Percentiles rank a stretch among this genome's conserved stretches.
These are phyloP conservation scores for Gymnoscopelus braueri DNA, from an alignment of 2,797 vertebrate species.

Conservation along the genomic window DNA sequence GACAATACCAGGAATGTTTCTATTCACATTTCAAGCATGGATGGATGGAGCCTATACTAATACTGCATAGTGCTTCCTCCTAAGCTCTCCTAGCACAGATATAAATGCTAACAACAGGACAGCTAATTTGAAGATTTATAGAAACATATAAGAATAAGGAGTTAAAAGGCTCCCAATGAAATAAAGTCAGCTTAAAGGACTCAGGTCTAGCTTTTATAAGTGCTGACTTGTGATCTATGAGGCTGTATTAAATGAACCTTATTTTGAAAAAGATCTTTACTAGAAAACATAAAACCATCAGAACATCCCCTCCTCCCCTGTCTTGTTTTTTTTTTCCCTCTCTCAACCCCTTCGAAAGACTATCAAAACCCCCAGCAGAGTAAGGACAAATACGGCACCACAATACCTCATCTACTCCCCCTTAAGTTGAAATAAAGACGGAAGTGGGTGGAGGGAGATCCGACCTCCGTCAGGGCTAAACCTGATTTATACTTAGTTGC, in stretches of 20 bases:
- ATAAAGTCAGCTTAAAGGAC: constrained; percentile 25
- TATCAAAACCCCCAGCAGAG: constrained; percentile 44
- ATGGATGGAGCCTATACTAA: constrained; percentile 45
- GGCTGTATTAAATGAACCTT: constrained; percentile 44
- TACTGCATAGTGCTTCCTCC: constrained; percentile 26
- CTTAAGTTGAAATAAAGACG: constrained; percentile 72
- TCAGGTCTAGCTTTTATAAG: constrained; percentile 33
- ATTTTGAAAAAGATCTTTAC: constrained; percentile 43
- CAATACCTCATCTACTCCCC: constrained; percentile 82
- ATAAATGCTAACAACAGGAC: constrained; percentile 28
- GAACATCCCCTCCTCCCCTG: constrained; percentile 9
- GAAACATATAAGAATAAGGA: constrained; percentile 1
- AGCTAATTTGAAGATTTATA: constrained; percentile 40
- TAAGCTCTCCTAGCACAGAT: constrained; percentile 25
- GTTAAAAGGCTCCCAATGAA: constrained; percentile 18
- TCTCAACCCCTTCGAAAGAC: constrained; percentile 39
- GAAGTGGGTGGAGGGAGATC: constrained; percentile 82
- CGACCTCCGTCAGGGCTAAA: constrained; percentile 84
- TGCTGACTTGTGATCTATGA: constrained; percentile 39
- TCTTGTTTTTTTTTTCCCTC: constrained; percentile 20
- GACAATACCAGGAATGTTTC: constrained; percentile 74
- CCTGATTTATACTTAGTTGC: no score
- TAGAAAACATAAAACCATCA: constrained; percentile 29
- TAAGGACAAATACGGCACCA: constrained; percentile 65
- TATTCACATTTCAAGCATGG: constrained; percentile 72